These are phyloP conservation scores for Diaperis boleti DNA, from an alignment of 2,888 invertebrate species.

Conservation along the genomic window DNA sequence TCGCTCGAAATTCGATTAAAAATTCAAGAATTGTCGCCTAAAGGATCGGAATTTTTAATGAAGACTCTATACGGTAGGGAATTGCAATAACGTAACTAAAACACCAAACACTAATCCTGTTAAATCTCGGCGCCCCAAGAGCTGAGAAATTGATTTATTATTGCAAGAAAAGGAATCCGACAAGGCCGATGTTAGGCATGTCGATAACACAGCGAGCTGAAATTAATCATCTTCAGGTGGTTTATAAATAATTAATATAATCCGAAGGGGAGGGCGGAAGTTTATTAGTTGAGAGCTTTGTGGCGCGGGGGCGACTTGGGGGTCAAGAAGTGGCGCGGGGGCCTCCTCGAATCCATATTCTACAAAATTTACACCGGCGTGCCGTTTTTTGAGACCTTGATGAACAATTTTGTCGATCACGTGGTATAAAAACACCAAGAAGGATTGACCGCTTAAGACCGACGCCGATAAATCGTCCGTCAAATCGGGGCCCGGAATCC, in stretches of 20 bases:
- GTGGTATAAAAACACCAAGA: too few relatives aligned
- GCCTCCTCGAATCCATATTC: too few relatives aligned
- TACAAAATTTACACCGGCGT: slow-evolving; percentile 9
- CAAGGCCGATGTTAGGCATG: slow-evolving; percentile 33
- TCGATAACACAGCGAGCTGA: slow-evolving; percentile 35
- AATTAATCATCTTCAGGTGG: slow-evolving; percentile 30
- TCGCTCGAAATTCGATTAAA: neutral
- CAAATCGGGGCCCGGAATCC: neutral
- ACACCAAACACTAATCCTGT: slow-evolving; percentile 38
- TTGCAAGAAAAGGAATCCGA: slow-evolving; percentile 22
- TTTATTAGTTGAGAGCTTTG: slow-evolving; percentile 8
- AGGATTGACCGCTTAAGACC: slow-evolving; percentile 19
- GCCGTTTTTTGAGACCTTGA: slow-evolving; percentile 6
- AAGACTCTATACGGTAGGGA: slow-evolving; percentile 6
- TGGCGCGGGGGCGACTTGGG: too few relatives aligned
- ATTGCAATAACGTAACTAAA: slow-evolving; percentile 26
- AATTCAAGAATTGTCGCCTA: slow-evolving; percentile 14
- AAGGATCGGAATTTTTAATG: slow-evolving; percentile 12
- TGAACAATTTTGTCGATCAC: too few relatives aligned
- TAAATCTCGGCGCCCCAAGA: slow-evolving; percentile 26
- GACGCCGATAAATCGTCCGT: slow-evolving; percentile 28
- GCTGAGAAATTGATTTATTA: slow-evolving; percentile 39
- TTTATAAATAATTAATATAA: slow-evolving; percentile 31
- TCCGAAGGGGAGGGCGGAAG: slow-evolving; percentile 5
- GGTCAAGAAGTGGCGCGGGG: too few relatives aligned